Base-by-base conservation (phyloP, 2,113 vertebrate species). In the Melospiza georgiana region DNA sequence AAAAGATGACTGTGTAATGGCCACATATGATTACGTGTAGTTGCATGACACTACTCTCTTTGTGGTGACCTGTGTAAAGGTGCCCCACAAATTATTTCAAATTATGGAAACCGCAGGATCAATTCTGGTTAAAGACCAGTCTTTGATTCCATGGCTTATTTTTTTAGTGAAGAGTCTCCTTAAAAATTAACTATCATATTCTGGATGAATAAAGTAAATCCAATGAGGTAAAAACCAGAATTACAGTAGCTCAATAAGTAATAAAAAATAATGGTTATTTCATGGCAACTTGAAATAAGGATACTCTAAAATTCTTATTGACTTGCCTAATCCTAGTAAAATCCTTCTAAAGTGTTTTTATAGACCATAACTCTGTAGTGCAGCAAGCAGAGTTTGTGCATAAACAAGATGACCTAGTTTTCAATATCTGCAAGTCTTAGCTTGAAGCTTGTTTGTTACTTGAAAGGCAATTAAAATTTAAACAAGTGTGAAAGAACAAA, bases 381-480 rank as follows among this genome's bases (percentile, higher is more conserved):
- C 33, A 89, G 81, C 68, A 94, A 95, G 87, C 39, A 92, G 67
- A 91, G 37, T 86, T 90, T 96, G 49, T 93, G 78, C 72, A 91
- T 92, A 87, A 95, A 85, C 84, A 86, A 87, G 88, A 96, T 96
- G 97, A 97, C 97, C 97, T 96, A 97, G 85, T 97, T 97, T 98
- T 93, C 89, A 92, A 71, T 89, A 95, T 97, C 95, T 96, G 86
- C 92, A 95, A 96, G 97, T 82, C 89, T 94, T 97, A 89, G 89
- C 97, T 97, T 89, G 81, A 96, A 97, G 96, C 90, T 96, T 92
- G 91, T 90, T 94, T 81, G 49, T 92, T 97, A 93, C 97, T 98
- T 96, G 93, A 97, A 97, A 96, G 67, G 90, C 90, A 97, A 98
- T 98, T 98, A 98, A 98, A 98, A 95, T 97, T 97, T 98, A 98